Evolutionary conservation across 2,113 vertebrate genomes (phyloP), one percentile per base, ranked within the genome.

Genomic region (Cyphomyrus discorhynchus): DNA sequence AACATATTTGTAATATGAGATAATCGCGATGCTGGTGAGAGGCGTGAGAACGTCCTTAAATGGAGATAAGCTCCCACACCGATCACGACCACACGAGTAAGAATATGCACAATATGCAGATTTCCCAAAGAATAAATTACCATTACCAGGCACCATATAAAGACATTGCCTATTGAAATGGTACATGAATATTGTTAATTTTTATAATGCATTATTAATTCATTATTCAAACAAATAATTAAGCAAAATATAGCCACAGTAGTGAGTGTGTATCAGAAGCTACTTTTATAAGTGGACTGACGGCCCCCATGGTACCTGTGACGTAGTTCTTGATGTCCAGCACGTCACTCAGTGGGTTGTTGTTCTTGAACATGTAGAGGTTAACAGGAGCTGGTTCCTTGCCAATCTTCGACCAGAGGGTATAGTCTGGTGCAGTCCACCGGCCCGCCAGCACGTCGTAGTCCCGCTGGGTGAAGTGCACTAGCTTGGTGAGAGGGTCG

Each of bases 281-380:
- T 27, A 70, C 8, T 31, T 13, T 31, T 3, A 70, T 8, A 70
- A 70, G n/a, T 70, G n/a, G 62, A 70, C 27, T 70, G 62, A 70
- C 1, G 3, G 3, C n/a, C n/a, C 62, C n/a, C 27, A 70, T 27
- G 87, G 88, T 90, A 98, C 97, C 97, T 95, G 97, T 98, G 88
- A 98, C 97, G 0, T 98, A 98, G 92, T 97, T 97, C 92, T 97
- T 97, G 83, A 97, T 93, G 92, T 97, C 97, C 90, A 97, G 94
- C 93, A 96, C 96, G 10, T 97, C 97, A 90, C 97, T 98, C 91
- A 98, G 97, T 45, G 97, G 97, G 88, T 98, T 98, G 94, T 98
- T 98, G 92, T 97, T 97, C 93, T 97, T 97, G 94, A 98, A 98
- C 96, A 97, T 97, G 89, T 98, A 98, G 21, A 98, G 92, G 92